These are phyloP conservation scores for Eupithecia pulchellata DNA, from an alignment of 2,888 invertebrate species.

Conservation along the genomic window DNA sequence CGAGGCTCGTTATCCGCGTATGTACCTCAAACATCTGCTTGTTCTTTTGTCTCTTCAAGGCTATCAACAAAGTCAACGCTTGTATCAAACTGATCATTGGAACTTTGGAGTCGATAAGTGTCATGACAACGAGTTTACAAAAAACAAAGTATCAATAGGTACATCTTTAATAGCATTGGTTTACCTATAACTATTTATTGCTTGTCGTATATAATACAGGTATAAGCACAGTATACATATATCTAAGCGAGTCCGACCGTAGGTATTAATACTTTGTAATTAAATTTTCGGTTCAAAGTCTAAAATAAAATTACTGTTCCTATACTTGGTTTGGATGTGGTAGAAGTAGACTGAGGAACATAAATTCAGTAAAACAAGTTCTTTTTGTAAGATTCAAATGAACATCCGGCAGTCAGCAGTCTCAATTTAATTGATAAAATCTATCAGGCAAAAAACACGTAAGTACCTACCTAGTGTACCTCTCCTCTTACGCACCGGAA, in stretches of 20 bases:
- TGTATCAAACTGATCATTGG: conserved; percentile 22
- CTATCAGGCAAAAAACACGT: neutral
- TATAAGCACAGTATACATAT: too few species aligned
- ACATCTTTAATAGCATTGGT: neutral
- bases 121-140: conserved; percentile 22
- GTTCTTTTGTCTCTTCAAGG: conserved; percentile 64
- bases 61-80: conserved; percentile 43
- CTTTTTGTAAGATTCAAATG: conserved; percentile 12
- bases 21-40: conserved; percentile 61
- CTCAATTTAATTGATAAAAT: neutral
- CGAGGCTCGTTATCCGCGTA: conserved; percentile 47
- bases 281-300: neutral
- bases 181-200: neutral
- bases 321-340: neutral
- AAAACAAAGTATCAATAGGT: neutral
- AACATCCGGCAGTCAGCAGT: neutral
- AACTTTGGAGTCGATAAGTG: conserved; percentile 12
- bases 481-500: neutral
- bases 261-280: too few species aligned
- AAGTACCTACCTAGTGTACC: neutral
- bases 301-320: neutral
- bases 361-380: neutral
- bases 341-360: neutral
- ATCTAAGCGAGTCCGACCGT: neutral
- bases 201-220: neutral